phyloP scores from a whole-genome alignment of 2,797 vertebrate genomes.

The Anguilla pacifica region DNA sequence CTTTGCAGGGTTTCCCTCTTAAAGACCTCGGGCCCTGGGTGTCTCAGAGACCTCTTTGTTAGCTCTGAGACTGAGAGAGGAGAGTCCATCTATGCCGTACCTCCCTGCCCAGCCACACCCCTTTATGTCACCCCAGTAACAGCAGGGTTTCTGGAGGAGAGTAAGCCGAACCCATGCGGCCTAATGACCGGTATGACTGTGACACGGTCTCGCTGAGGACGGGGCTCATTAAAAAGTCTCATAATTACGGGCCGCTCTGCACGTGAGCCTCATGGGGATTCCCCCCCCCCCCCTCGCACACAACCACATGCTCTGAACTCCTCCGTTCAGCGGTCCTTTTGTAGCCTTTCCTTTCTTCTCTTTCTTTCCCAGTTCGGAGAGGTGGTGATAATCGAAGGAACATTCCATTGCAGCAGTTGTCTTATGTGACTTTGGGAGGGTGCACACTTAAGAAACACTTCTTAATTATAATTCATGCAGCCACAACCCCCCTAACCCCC shows the following conservation, averaged over 20 bases:
- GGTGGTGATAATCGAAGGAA: not conserved
- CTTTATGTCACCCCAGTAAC: not conserved
- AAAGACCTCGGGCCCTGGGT: not conserved
- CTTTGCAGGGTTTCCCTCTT: not conserved
- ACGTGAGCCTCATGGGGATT: not conserved
- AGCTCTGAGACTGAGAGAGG: not conserved
- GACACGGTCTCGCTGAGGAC: not conserved
- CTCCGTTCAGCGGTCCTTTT: not conserved
- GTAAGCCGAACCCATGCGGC: not conserved
- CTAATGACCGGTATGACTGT: conserved; percentile 1
- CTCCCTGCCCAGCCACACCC: not conserved
- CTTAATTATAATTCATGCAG: not conserved
- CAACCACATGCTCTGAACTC: not conserved
- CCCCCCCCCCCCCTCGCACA: not conserved
- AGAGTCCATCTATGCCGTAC: not conserved
- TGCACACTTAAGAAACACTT: not conserved
- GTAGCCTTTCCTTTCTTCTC: not conserved
- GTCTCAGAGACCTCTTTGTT: not conserved
- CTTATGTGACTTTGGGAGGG: not conserved
- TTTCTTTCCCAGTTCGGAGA: not conserved
- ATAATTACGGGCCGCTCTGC: not conserved
- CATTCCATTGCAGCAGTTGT: not conserved
- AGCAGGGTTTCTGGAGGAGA: not conserved
- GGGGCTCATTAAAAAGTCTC: not conserved
- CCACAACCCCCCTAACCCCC: not conserved